phyloP scores from a whole-genome alignment of 2,113 vertebrate genomes.

The Herpetotheres cachinnans region DNA sequence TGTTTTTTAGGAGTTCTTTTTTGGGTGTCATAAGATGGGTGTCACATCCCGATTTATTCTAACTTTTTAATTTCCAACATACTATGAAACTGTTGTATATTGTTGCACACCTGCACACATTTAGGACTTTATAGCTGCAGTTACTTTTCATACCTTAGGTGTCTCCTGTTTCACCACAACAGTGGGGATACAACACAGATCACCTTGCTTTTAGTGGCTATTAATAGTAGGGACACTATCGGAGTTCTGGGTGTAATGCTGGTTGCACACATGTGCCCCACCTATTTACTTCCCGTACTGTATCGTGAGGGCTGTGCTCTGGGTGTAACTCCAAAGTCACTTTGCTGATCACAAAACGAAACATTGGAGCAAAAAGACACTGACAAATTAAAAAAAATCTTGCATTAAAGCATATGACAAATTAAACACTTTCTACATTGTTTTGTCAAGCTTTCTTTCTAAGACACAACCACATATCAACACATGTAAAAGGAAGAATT shows the following conservation, averaged over 20 bases:
- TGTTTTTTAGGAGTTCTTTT: neutral
- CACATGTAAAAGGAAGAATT: neutral
- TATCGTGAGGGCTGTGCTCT: neutral
- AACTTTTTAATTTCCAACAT: neutral
- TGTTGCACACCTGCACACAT: neutral
- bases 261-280: neutral
- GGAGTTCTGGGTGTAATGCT: neutral
- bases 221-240: neutral
- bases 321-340: neutral
- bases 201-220: neutral
- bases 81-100: neutral
- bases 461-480: neutral
- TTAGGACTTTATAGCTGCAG: neutral
- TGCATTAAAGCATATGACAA: neutral
- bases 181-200: neutral
- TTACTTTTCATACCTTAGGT: neutral
- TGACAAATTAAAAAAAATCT: neutral
- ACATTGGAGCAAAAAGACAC: neutral
- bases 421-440: neutral
- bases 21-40: neutral
- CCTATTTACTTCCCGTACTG: neutral
- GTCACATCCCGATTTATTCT: neutral
- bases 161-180: neutral
- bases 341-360: neutral
- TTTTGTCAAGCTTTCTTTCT: neutral